phyloP scores from a whole-genome alignment of 2,797 vertebrate genomes.

The Pipistrellus kuhlii region DNA sequence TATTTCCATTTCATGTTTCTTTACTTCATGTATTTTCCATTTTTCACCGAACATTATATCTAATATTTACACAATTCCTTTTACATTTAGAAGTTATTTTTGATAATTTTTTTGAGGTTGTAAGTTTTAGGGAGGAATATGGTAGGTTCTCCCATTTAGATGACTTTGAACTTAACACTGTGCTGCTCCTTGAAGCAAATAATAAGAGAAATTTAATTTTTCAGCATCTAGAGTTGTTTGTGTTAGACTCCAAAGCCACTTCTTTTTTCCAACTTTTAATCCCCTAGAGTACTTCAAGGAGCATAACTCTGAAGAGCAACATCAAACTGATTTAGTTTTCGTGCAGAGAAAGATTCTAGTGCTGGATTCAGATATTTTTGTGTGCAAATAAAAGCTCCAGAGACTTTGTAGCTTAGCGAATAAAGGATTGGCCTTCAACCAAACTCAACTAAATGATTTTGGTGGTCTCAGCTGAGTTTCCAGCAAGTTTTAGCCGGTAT shows the following conservation, averaged over 20 bases:
- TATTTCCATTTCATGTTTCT: slow-evolving; percentile 27
- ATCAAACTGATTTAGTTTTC: slow-evolving; percentile 77
- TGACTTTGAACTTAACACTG: slow-evolving; percentile 62
- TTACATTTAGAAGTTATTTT: slow-evolving; percentile 59
- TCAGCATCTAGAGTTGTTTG: slow-evolving; percentile 58
- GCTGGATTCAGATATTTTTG: slow-evolving; percentile 73
- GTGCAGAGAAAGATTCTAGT: slow-evolving; percentile 56
- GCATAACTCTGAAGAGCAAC: slow-evolving; percentile 11
- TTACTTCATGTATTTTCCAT: slow-evolving; percentile 41
- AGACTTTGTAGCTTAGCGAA: slow-evolving; percentile 78
- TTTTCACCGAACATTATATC: slow-evolving; percentile 34
- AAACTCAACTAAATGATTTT: slow-evolving; percentile 83
- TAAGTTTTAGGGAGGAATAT: not conserved
- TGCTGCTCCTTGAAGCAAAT: slow-evolving; percentile 55
- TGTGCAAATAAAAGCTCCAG: slow-evolving; percentile 63
- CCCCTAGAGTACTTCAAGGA: slow-evolving; percentile 41
- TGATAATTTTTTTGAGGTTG: not conserved
- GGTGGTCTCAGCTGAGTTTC: slow-evolving; percentile 83
- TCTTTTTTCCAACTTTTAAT: slow-evolving; percentile 66
- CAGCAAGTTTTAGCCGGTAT: slow-evolving; percentile 79
- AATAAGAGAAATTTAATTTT: slow-evolving; percentile 74
- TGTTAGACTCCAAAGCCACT: slow-evolving; percentile 66
- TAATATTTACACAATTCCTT: slow-evolving; percentile 47
- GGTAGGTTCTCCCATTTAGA: slow-evolving; percentile 7
- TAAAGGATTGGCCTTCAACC: slow-evolving; percentile 81